Conservation (phyloP, 2,888 invertebrate genomes). For the Tribolium freemani region DNA sequence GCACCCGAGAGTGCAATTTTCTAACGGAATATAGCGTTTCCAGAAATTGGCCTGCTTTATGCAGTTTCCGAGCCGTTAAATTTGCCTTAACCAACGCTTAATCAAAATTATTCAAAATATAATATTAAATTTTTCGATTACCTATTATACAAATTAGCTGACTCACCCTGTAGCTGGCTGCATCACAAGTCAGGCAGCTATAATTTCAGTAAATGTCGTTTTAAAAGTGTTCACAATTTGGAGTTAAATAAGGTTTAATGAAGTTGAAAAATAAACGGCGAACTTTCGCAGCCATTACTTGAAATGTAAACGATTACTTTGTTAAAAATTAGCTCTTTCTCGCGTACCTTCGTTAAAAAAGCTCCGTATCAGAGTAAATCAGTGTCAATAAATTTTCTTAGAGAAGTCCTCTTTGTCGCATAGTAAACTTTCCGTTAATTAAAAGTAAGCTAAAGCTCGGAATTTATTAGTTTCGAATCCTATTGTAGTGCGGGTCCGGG, state of each 20-base stretch:
- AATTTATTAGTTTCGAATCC: slow-evolving; percentile 23
- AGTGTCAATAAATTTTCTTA: not conserved
- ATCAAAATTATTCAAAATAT: slow-evolving; percentile 1
- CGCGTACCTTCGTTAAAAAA: not conserved
- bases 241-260: not conserved
- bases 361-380: not conserved
- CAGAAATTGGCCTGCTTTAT: slow-evolving; percentile 43
- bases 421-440: slow-evolving; percentile 6
- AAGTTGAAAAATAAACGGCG: not conserved
- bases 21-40: slow-evolving; percentile 31
- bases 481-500: not conserved
- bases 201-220: not conserved
- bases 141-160: too few relatives aligned
- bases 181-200: not conserved
- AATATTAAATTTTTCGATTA: too few relatives aligned
- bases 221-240: not conserved
- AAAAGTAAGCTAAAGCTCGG: slow-evolving; percentile 8
- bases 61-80: slow-evolving; percentile 38
- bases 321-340: not conserved
- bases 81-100: slow-evolving; percentile 14
- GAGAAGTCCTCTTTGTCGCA: not conserved
- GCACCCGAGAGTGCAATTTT: slow-evolving; percentile 44
- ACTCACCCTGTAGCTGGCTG: too few relatives aligned
- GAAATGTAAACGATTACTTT: not conserved
- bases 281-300: not conserved